Evolutionary conservation across 2,888 invertebrate species (phyloP).

Genomic region (Crepidodera aurea): DNA sequence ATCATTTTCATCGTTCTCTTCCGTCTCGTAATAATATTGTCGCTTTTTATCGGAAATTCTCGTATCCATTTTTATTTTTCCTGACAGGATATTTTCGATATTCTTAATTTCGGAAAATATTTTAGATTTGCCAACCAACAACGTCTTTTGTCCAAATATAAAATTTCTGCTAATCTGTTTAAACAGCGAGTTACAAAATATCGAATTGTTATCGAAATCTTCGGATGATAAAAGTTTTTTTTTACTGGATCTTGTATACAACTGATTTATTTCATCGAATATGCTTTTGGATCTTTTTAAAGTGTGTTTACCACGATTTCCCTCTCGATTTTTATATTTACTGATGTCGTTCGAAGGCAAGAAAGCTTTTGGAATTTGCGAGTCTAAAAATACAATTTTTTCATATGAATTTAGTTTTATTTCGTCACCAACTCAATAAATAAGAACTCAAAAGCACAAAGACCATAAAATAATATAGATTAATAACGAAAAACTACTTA

Average conservation of each 20-base stretch:
- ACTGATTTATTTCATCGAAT: slow-evolving; percentile 43
- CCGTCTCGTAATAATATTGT: slow-evolving; percentile 7
- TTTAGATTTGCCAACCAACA: slow-evolving; percentile 24
- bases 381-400: neutral
- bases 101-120: slow-evolving; percentile 35
- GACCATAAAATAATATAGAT: no score
- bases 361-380: neutral
- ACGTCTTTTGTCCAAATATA: slow-evolving; percentile 5
- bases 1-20: slow-evolving; percentile 6
- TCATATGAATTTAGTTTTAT: neutral
- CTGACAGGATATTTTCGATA: slow-evolving; percentile 38
- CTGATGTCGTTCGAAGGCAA: neutral
- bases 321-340: neutral
- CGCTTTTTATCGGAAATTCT: neutral
- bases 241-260: slow-evolving; percentile 27
- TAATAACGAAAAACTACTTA: slow-evolving; percentile 2
- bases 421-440: no score
- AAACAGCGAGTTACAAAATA: slow-evolving; percentile 24
- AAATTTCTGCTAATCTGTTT: slow-evolving; percentile 20
- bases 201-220: neutral
- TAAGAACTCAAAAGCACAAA: no score
- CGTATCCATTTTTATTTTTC: slow-evolving; percentile 27
- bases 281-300: slow-evolving; percentile 42
- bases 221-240: slow-evolving; percentile 2
- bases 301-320: neutral